Conservation (phyloP, 2,113 vertebrate genomes). For the Regulus satrapa region DNA sequence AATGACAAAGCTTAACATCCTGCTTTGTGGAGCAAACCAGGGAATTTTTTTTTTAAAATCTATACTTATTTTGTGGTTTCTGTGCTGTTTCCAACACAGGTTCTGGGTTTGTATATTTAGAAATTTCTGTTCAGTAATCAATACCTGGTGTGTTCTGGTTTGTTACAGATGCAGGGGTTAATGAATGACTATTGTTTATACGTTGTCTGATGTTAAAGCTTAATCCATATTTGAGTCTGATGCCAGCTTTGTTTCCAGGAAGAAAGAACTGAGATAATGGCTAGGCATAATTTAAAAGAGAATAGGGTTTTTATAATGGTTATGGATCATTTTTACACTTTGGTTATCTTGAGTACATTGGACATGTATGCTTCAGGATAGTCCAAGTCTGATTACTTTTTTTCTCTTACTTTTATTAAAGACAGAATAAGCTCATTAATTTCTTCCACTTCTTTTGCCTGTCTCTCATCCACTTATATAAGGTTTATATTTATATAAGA, state of each 20-base stretch:
- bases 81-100: neutral
- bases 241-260: neutral
- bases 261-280: neutral
- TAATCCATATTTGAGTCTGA: neutral
- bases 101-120: neutral
- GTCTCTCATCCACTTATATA: neutral
- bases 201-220: neutral
- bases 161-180: neutral
- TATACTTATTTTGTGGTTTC: neutral
- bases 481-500: neutral
- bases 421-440: neutral
- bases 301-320: neutral
- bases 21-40: neutral
- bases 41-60: neutral
- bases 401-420: neutral
- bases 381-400: neutral
- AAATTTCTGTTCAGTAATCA: neutral
- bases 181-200: neutral
- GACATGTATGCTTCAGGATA: neutral
- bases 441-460: neutral
- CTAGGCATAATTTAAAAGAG: neutral
- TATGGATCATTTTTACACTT: conserved; percentile 19
- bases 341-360: neutral
- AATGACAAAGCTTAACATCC: neutral
- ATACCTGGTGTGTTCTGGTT: neutral